Evolutionary conservation across 2,113 vertebrate species (phyloP).

Genomic region (Atractosteus spatula): DNA sequence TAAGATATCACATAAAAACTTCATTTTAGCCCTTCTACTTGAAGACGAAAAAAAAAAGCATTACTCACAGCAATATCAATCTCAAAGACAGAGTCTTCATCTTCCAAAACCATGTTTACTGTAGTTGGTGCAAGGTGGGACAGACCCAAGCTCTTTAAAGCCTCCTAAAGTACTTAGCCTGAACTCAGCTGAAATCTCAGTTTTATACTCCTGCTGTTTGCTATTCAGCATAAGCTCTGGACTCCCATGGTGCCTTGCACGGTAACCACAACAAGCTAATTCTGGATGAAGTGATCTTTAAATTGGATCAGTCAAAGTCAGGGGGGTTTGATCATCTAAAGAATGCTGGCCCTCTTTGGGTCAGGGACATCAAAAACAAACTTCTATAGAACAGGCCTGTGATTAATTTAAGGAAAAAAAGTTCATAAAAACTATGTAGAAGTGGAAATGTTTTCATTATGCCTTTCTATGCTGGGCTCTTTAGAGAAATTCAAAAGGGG

Average conservation of each 20-base stretch:
- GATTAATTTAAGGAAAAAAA: constrained; percentile 5
- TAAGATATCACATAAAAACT: not conserved
- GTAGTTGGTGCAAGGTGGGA: constrained; percentile 37
- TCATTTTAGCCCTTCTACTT: not conserved
- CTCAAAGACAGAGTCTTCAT: constrained; percentile 74
- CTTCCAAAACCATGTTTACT: constrained; percentile 78
- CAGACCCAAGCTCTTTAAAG: constrained; percentile 48
- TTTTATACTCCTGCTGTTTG: constrained; percentile 72
- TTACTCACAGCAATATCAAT: constrained; percentile 77
- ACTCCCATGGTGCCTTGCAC: constrained; percentile 71
- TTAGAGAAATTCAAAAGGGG: too few species aligned
- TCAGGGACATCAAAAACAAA: constrained; percentile 38
- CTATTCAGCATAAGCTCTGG: constrained; percentile 59
- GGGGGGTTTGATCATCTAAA: constrained; percentile 47
- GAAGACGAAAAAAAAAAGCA: not conserved
- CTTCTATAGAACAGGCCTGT: constrained; percentile 12
- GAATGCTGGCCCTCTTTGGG: constrained; percentile 3
- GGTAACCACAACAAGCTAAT: constrained; percentile 74
- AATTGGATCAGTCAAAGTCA: constrained; percentile 80
- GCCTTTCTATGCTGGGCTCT: too few species aligned
- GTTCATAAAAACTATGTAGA: too few species aligned
- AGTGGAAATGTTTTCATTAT: too few species aligned
- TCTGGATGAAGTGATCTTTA: constrained; percentile 73
- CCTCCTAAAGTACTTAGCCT: constrained; percentile 15
- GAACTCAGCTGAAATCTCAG: constrained; percentile 30